Evolutionary conservation across 2,888 invertebrate species (phyloP), one percentile per base, ranked within the genome.

Genomic region (Odontocolon sp.): DNA sequence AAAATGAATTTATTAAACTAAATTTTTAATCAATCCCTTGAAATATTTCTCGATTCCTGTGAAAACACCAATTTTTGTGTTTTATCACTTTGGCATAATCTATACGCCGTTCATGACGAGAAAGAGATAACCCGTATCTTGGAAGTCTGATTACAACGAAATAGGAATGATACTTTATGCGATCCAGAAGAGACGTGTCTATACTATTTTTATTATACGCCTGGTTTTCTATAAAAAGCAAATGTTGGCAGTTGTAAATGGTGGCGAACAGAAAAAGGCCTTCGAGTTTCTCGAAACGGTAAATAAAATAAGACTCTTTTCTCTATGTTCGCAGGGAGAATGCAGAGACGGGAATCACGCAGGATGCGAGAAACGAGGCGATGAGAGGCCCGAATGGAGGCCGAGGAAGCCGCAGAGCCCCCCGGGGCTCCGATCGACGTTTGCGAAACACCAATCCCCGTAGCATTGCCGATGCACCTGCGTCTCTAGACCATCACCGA

Each of bases 341-440:
- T 87, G 86, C 84, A 78, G 82, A 79, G 81, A 72, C 71, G 82
- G 79, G 79, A 82, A 81, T 81, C 79, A 77, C 79, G 79, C 70
- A 76, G 82, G 80, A 83, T 79, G 75, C 72, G 77, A 76, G 78
- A 74, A 80, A 81, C 85, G 84, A 87, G 86, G 85, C 88, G 85
- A 89, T 89, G 89, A 88, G 85, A 86, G 83, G 82, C 78, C 86
- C 87, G 87, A 87, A 89, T 89, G 89, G 89, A 89, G 88, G 84
- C 89, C 86, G 89, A 89, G 85, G 89, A 89, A 87, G 84, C 85
- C 82, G 86, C 88, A 84, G 89, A 89, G 89, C 89, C 89, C 88
- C 89, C 87, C 83, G 89, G 89, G 89, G 89, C 87, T 87, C 79
- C 81, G 83, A 84, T 83, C 82, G 82, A 85, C 85, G 80, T 85